Conservation (phyloP, 2,113 vertebrate genomes). For the Callionymus lyra region DNA sequence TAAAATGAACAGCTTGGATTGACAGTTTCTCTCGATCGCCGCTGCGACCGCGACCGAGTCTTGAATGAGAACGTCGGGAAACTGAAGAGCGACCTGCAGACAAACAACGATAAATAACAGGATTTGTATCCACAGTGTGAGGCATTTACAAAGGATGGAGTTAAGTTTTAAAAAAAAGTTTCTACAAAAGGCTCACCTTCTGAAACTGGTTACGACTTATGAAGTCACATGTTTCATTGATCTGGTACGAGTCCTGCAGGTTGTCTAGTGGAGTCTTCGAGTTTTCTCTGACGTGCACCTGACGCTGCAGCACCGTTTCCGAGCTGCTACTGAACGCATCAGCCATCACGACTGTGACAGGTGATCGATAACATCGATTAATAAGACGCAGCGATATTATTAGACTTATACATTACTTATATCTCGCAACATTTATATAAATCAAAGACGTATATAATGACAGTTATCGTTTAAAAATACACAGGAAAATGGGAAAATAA, state of each 20-base stretch:
- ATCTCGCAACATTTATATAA: background rate
- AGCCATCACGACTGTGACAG: constrained; percentile 42
- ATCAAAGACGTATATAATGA: background rate
- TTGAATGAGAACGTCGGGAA: constrained; percentile 80
- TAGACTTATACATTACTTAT: background rate
- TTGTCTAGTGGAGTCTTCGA: constrained; percentile 16
- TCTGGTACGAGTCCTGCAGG: constrained; percentile 52
- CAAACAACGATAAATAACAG: background rate
- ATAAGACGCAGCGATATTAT: background rate
- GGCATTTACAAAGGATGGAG: background rate
- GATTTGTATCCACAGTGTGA: background rate
- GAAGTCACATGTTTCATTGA: constrained; percentile 57
- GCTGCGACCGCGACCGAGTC: constrained; percentile 70
- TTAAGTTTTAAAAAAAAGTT: background rate
- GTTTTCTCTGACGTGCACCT: constrained; percentile 21
- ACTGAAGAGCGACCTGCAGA: constrained; percentile 88
- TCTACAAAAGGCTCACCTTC: constrained; percentile 38
- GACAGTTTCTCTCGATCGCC: constrained; percentile 63
- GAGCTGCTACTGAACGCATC: constrained; percentile 64
- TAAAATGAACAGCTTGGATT: constrained; percentile 73
- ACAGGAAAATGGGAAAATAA: background rate
- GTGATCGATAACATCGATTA: background rate
- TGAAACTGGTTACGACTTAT: constrained; percentile 42
- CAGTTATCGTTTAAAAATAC: background rate
- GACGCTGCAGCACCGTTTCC: constrained; percentile 53